phyloP scores from a whole-genome alignment of 2,888 invertebrate species.

The Microplitis deprimator region DNA sequence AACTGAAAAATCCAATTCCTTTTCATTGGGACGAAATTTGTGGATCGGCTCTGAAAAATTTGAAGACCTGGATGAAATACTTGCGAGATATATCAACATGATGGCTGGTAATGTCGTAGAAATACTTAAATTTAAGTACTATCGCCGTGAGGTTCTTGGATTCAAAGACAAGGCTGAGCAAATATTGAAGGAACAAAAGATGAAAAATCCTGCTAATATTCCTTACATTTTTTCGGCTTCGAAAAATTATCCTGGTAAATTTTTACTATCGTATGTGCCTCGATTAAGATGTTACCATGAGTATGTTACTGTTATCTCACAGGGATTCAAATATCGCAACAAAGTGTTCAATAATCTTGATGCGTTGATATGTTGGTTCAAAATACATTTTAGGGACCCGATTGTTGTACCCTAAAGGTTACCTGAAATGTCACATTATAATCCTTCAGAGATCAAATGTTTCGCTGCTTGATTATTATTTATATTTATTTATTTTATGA shows the following conservation, averaged over 20 bases:
- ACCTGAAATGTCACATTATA: too few species aligned
- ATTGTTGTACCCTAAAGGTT: too few species aligned
- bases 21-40: slow-evolving; percentile 89
- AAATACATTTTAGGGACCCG: slow-evolving; percentile 96
- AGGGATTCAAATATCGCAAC: slow-evolving; percentile 92
- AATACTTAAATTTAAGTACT: slow-evolving; percentile 92
- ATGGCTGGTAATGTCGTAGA: slow-evolving; percentile 96
- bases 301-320: slow-evolving; percentile 90
- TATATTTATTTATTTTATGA: too few species aligned
- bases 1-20: slow-evolving; percentile 96
- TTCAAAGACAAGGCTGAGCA: slow-evolving; percentile 91
- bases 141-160: slow-evolving; percentile 83
- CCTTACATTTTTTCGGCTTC: slow-evolving; percentile 90
- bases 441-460: too few species aligned
- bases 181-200: slow-evolving; percentile 88
- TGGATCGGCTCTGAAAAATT: slow-evolving; percentile 94
- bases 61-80: slow-evolving; percentile 99
- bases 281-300: slow-evolving; percentile 89
- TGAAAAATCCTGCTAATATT: slow-evolving; percentile 88
- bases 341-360: slow-evolving; percentile 89
- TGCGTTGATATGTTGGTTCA: slow-evolving; percentile 94
- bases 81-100: slow-evolving; percentile 95
- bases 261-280: slow-evolving; percentile 94
- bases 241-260: slow-evolving; percentile 92
- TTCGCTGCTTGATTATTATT: too few species aligned